A percentile compares a stretch with the other conserved stretches of the same genome.
Conservation (phyloP, 2,113 vertebrate genomes). For the Epinephelus lanceolatus region DNA sequence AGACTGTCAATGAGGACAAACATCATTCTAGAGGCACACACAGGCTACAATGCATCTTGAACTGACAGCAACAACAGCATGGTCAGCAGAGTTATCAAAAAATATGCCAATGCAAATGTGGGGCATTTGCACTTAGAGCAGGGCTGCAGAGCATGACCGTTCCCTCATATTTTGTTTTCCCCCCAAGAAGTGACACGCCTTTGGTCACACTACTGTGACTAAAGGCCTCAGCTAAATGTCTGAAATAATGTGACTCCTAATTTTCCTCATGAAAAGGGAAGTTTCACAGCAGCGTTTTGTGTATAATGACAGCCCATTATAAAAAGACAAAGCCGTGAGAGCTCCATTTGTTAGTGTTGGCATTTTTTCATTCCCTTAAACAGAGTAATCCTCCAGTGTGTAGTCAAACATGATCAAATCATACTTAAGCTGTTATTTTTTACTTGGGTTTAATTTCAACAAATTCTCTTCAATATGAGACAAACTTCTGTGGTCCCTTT, state of each 20-base stretch:
- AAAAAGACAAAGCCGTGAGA: constrained; percentile 28
- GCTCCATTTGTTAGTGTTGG: constrained; percentile 34
- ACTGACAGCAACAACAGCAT: neutral
- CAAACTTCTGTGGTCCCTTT: neutral
- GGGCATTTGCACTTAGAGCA: constrained; percentile 3
- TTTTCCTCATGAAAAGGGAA: constrained; percentile 10
- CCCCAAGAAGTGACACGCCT: neutral
- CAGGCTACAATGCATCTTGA: neutral
- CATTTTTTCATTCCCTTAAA: neutral
- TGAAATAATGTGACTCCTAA: constrained; percentile 25
- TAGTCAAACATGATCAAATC: neutral
- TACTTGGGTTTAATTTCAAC: neutral
- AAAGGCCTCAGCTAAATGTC: constrained; percentile 35
- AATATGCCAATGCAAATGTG: constrained; percentile 20
- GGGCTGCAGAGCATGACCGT: constrained; percentile 3
- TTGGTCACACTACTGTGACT: constrained; percentile 44
- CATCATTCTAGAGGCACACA: neutral
- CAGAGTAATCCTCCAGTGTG: neutral
- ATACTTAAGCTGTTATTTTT: neutral
- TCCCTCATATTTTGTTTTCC: constrained; percentile 17
- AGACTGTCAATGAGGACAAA: constrained; percentile 23
- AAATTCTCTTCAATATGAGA: neutral
- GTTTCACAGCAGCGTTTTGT: constrained; percentile 17
- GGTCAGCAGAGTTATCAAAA: neutral
- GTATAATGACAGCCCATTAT: constrained; percentile 24